Conservation (phyloP, 2,113 vertebrate genomes). For the Tapirus terrestris region DNA sequence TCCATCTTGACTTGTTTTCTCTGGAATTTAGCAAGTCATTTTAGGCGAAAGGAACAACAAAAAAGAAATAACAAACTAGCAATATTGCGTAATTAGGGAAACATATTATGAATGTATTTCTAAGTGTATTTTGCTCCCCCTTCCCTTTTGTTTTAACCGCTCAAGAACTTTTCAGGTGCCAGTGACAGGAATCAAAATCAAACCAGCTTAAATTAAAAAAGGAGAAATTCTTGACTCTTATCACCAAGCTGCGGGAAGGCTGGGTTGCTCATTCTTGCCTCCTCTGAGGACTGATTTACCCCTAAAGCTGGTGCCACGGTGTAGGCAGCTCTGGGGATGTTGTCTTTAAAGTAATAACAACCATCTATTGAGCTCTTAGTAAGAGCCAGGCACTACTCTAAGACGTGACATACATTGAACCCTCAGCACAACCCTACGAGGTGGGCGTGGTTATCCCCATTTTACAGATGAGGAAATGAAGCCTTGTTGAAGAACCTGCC, state of each 20-base stretch:
- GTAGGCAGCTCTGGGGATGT: neutral
- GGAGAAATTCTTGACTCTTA: neutral
- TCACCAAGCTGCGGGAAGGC: neutral
- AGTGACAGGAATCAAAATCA: neutral
- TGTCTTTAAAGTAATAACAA: neutral
- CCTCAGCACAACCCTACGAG: neutral
- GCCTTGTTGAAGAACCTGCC: neutral
- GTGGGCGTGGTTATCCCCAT: neutral
- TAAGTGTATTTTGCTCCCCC: neutral
- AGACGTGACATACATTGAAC: neutral
- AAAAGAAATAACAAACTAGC: neutral
- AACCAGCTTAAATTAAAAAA: conserved; percentile 12
- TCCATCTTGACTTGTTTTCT: neutral
- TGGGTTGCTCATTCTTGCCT: neutral
- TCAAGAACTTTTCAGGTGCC: neutral
- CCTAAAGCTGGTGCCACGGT: neutral
- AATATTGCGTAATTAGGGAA: neutral
- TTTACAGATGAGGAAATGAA: neutral
- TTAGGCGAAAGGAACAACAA: neutral
- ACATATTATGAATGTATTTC: neutral
- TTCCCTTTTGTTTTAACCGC: neutral
- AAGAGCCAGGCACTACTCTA: neutral
- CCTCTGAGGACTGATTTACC: neutral
- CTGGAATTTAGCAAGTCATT: neutral
- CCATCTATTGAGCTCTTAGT: neutral